Base-by-base conservation (phyloP, 2,113 vertebrate genomes). In the Mellivora capensis region DNA sequence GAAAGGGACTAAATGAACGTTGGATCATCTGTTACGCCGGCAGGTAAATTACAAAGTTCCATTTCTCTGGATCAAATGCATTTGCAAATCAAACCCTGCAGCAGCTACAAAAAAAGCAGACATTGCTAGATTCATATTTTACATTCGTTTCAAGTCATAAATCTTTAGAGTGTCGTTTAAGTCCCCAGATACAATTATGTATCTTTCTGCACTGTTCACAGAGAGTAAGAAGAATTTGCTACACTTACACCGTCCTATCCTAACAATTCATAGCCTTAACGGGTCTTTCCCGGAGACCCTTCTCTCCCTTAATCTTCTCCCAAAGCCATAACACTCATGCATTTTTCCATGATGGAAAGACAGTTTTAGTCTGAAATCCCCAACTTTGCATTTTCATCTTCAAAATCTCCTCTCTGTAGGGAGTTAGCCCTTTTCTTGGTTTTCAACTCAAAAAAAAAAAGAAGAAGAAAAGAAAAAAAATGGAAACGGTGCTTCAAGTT, bases 351-450 rank as follows among this genome's bases (percentile, higher is more conserved):
- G 79, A 83, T 29, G 39, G 71, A 92, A 39, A 88, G 85, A 93
- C 3, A 59, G 25, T 86, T 94, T 89, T 71, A 95, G 64, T 57
- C 15, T 85, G 34, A 97, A 98, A 96, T 82, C 20, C 42, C 21
- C 6, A 84, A 90, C 64, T 98, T 97, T 97, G 81, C 92, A 96
- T 96, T 98, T 98, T 85, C 79, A 74, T 90, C 92, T 95, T 96
- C 39, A 96, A 86, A 93, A 84, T 94, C 76, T 96, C 7, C 49
- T 86, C 62, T 96, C 76, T 27, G 18, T 23, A n/a, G 29, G 59
- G 77, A 94, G 13, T 83, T 67, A 87, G 72, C 39, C 72, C 23
- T 21, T 91, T 96, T 54, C 87, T 90, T 97, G 87, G 76, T 42
- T 97, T 95, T 96, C 90, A 96, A 87, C 37, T 85, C 67, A 57